These are phyloP conservation scores for Propithecus deckenii DNA, from an alignment of 2,797 vertebrate genomes.

Conservation along the genomic window DNA sequence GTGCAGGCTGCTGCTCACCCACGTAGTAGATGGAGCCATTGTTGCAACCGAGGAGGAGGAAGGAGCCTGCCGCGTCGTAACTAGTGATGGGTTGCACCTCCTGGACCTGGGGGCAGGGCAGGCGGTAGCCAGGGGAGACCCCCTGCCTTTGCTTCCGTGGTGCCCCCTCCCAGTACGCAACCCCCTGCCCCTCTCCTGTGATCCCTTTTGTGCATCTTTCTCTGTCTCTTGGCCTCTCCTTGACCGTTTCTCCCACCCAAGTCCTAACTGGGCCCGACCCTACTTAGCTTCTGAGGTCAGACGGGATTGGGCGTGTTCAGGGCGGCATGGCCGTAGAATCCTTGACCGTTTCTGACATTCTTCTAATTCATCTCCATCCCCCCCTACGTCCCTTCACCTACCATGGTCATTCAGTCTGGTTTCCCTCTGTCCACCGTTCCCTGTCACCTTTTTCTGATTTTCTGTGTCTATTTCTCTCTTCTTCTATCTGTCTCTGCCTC, in stretches of 20 bases:
- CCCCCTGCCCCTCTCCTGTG: fast-evolving
- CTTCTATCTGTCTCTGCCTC: background rate
- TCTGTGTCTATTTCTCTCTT: background rate
- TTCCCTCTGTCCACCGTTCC: background rate
- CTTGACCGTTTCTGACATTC: background rate
- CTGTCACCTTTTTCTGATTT: background rate
- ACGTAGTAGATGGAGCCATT: slow-evolving; percentile 94
- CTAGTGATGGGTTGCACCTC: slow-evolving; percentile 96
- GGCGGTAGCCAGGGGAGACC: fast-evolving
- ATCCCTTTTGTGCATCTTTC: background rate
- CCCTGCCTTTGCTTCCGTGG: fast-evolving
- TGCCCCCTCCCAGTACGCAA: background rate
- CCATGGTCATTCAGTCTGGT: background rate
- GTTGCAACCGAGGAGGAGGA: slow-evolving; percentile 94
- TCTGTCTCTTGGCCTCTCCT: background rate
- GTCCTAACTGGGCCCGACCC: no score
- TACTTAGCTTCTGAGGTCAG: no score
- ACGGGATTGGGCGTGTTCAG: no score
- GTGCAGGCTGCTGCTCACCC: slow-evolving; percentile 71
- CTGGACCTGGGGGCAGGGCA: slow-evolving; percentile 86
- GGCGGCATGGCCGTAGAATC: background rate
- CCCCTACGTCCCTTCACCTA: background rate
- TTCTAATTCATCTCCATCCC: no score
- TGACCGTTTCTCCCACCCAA: background rate
- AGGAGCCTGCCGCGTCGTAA: slow-evolving; percentile 93